phyloP scores from a whole-genome alignment of 2,888 invertebrate genomes.

The Ophion ventricosus region DNA sequence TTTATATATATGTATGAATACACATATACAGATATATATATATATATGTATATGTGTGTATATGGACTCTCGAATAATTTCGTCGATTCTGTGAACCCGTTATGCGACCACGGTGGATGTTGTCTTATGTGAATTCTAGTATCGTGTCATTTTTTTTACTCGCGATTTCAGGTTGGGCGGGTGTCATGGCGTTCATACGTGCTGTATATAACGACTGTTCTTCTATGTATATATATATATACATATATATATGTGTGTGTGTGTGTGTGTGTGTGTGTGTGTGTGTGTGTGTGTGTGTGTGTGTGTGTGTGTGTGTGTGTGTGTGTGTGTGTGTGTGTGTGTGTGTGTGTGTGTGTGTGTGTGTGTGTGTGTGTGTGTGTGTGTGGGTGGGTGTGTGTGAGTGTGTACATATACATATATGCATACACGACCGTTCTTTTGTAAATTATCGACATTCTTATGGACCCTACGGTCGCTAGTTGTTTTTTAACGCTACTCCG shows the following conservation, averaged over 20 bases:
- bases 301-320: too few species aligned
- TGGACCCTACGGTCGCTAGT: too few species aligned
- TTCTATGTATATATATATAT: constrained; percentile 21
- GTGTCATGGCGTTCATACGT: constrained; percentile 19
- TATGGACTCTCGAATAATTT: constrained; percentile 59
- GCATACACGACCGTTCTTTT: too few species aligned
- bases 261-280: background rate
- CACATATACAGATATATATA: constrained; percentile 64
- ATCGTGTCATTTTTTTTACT: constrained; percentile 20
- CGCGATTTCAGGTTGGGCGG: constrained; percentile 29
- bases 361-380: too few species aligned
- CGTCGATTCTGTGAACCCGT: constrained; percentile 64
- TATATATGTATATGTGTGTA: constrained; percentile 33
- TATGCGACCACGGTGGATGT: constrained; percentile 65
- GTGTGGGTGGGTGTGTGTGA: too few species aligned
- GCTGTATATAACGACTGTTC: constrained; percentile 41
- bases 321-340: too few species aligned
- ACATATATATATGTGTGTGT: background rate
- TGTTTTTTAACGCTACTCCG: too few species aligned
- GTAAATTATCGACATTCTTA: too few species aligned
- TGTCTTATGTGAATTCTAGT: constrained; percentile 50
- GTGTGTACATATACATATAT: too few species aligned
- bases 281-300: too few species aligned
- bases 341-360: too few species aligned
- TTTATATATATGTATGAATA: constrained; percentile 58